Evolutionary conservation across 2,888 invertebrate genomes (phyloP), one percentile per base, ranked within the genome.

Genomic region (Plebejus anna): DNA sequence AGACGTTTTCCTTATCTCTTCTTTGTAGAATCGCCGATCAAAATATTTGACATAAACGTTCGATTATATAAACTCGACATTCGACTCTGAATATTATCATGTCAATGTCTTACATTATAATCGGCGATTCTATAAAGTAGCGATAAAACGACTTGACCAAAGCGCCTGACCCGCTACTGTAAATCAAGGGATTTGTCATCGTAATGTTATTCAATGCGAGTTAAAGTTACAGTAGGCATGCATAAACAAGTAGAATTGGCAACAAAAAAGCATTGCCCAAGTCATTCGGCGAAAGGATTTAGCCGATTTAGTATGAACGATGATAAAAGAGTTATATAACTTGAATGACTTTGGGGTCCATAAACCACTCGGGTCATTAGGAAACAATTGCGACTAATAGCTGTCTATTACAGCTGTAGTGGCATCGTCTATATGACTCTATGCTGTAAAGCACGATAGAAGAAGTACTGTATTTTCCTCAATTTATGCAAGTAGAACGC

Each of bases 231-330:
- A 76, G 22, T 42, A 70, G 75, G 77, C 76, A 72, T 55, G 75
- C 75, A 76, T 79, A 79, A 78, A 79, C 76, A 78, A 77, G 76
- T 75, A 77, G 77, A 77, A 76, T 79, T 79, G 78, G 78, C 79
- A 79, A 78, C 78, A 76, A 77, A 77, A 78, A 77, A 75, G 70
- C 75, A 75, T 79, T 79, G 76, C 79, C 70, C 76, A 79, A 79
- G 59, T 51, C 16, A 51, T 70, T 13, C 61, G 77, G 75, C 78
- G 78, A 76, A 75, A 76, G 72, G 76, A 72, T 38, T 36, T 76
- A 76, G 61, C 42, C 72, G 75, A 79, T 78, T 77, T 77, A 78
- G 75, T 66, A 57, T 32, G 55, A 22, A 51, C 55, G 73, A 73
- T 73, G 73, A 55, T 55, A 51, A 51, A 73, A 73, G 9, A 42